Base-by-base conservation (phyloP, 2,888 invertebrate species). In the Drepanosiphum platanoidis region DNA sequence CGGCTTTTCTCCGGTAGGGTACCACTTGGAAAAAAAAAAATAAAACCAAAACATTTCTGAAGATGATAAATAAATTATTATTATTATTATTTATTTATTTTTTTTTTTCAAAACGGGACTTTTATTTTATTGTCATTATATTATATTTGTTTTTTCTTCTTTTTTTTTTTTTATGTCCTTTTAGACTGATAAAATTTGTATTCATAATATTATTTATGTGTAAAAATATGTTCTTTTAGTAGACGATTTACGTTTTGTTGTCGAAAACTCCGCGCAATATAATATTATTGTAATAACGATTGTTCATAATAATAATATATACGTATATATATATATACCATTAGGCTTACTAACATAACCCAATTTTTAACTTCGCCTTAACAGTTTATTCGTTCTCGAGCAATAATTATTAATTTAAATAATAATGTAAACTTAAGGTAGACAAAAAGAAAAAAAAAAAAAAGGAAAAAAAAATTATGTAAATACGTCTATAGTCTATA, bases 151-250 rank as follows among this genome's bases (percentile, higher is more conserved):
- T 66, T 52, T 22, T 58, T n/a, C 34, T n/a, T 75, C n/a, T 68
- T 66, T 66, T 72, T 64, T 64, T 18, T 82, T 71, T 61, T 36
- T 84, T 77, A 52, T 66, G 22, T 66, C 68, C 84, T 68, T 77
- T 68, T 84, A 84, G 84, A 84, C 84, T 84, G 84, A 84, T 84
- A 52, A 84, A 77, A 84, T 84, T 75, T 58, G 75, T 84, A 75
- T 74, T 83, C 61, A 74, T 77, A n/a, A n/a, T n/a, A 68, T 68
- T 77, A 68, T 84, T 75, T 75, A 46, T 66, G 52, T 36, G 79
- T 32, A 27, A 68, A 79, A 46, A 61, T 27, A 70, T 52, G 68
- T 52, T 52, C 18, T 52, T 78, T 9, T 66, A 34, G 18, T 34
- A 75, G 42, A 75, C n/a, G 58, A 11, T 75, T 68, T 18, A 39